Base-by-base conservation (phyloP, 2,797 vertebrate genomes). In the Mormyrops boulengeri region DNA sequence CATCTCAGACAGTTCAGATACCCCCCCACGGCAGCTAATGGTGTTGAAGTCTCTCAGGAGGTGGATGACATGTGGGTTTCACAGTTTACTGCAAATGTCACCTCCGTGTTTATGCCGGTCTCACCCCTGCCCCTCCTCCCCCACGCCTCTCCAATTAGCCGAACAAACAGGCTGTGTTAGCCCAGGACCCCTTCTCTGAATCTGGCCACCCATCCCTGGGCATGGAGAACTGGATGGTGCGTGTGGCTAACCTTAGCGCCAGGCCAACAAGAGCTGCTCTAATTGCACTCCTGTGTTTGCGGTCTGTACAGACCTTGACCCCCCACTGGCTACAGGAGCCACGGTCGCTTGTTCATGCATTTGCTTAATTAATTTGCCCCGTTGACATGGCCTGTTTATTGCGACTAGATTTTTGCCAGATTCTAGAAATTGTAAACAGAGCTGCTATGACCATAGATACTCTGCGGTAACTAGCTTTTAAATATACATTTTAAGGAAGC, bases 161-260 rank as follows among this genome's bases (percentile, higher is more conserved):
- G 93, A 94, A 91, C 95, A 96, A 96, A 97, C 94, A 95, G 26
- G 77, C 41, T 52, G 1, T 88, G 94, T 97, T 96, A 96, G 94
- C 91, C 91, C 89, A 94, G 90, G 89, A 90, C 50, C 38, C 88
- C 85, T 88, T 85, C 90, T 34, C 17, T 84, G 41, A 77, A 34
- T 52, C 2, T 12, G 90, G 91, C 94, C 96, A 96, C 94, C 94
- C 96, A 95, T 94, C 89, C 87, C 93, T 89, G 90, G 86, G 26
- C 90, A 88, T 91, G 89, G 93, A 92, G 91, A 95, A 93, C 92
- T 92, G 90, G 91, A 90, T 90, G 91, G 89, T 30, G 60, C 88
- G 19, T 69, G 89, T 53, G 52, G 89, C 92, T 95, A 95, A 96
- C 95, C 95, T 95, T 95, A 95, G 93, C 94, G 95, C 93, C 89